phyloP scores from a whole-genome alignment of 2,797 vertebrate species.

The Takifugu rubripes region DNA sequence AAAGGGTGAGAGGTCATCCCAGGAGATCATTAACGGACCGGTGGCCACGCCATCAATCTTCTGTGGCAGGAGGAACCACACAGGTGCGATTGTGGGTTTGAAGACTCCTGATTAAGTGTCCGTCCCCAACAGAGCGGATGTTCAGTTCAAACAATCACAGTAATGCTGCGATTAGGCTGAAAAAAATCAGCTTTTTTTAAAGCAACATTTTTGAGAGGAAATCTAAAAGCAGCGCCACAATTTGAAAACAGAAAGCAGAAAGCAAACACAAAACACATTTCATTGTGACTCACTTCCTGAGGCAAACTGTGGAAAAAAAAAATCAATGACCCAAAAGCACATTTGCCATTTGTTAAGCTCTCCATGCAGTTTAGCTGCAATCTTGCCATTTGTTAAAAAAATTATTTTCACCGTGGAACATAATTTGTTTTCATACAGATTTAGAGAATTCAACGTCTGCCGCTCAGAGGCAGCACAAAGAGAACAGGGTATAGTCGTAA shows the following conservation, averaged over 20 bases:
- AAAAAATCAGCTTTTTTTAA: no score
- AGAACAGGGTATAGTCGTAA: conserved; percentile 48
- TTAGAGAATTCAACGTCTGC: conserved; percentile 57
- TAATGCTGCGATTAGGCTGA: no score
- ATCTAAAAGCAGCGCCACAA: no score
- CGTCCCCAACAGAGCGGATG: conserved; percentile 5
- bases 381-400: conserved; percentile 20
- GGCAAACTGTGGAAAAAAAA: no score
- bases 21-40: conserved; percentile 54
- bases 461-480: conserved; percentile 52
- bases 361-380: conserved; percentile 12
- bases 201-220: no score
- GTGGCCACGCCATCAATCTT: conserved; percentile 65
- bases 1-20: conserved; percentile 45
- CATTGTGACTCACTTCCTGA: background rate
- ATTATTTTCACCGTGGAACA: conserved; percentile 45
- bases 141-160: no score
- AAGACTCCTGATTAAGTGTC: conserved; percentile 60
- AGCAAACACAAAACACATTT: background rate
- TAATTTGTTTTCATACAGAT: conserved; percentile 70
- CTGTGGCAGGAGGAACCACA: conserved; percentile 57
- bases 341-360: conserved; percentile 22
- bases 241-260: background rate
- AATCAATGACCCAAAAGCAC: conserved; percentile 16
- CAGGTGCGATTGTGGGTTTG: conserved; percentile 47